These are phyloP conservation scores for Pherbina coryleti DNA, from an alignment of 2,888 invertebrate genomes.

Conservation along the genomic window DNA sequence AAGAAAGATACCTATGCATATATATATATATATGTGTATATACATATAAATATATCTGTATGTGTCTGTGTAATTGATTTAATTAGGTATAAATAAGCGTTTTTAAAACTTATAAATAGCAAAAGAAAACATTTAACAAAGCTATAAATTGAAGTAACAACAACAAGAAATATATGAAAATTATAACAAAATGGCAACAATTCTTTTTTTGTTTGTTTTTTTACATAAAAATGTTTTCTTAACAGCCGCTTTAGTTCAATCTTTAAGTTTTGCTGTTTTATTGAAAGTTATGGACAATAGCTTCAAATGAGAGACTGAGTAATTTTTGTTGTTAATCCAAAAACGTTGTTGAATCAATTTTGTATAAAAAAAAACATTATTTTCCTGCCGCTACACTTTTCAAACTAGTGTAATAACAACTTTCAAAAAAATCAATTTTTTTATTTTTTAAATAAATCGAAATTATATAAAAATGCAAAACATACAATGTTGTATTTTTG, in stretches of 20 bases:
- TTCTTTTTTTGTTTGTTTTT: background rate
- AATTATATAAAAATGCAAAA: no score
- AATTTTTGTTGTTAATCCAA: background rate
- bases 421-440: no score
- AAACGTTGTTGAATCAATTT: background rate
- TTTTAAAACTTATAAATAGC: slow-evolving; percentile 24
- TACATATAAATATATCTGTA: slow-evolving; percentile 43
- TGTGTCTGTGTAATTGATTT: slow-evolving; percentile 16
- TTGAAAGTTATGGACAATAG: background rate
- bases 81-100: slow-evolving; percentile 11
- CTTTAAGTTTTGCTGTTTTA: no score
- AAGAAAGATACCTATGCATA: slow-evolving; percentile 12
- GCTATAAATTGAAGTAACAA: background rate
- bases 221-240: background rate
- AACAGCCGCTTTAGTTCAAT: background rate
- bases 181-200: slow-evolving; percentile 17
- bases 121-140: slow-evolving; percentile 17
- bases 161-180: background rate
- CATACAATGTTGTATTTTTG: no score
- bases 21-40: slow-evolving; percentile 32
- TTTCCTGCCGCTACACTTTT: background rate
- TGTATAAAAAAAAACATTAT: background rate
- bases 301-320: background rate
- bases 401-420: no score
- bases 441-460: no score